Conservation (phyloP, 2,888 invertebrate species). For the Phalera bucephala region DNA sequence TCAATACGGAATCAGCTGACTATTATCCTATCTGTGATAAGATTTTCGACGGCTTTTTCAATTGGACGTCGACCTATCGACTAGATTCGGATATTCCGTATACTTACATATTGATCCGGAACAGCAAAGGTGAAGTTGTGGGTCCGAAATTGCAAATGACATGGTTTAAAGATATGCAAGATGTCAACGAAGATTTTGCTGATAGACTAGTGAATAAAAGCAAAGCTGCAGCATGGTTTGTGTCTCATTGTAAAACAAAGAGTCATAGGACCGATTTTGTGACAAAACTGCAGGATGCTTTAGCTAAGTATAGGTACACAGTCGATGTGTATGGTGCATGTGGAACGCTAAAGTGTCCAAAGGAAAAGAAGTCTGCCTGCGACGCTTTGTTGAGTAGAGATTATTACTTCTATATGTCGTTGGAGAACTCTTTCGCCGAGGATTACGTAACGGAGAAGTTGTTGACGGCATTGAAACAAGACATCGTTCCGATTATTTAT, state of each 20-base stretch:
- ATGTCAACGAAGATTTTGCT: slow-evolving; percentile 35
- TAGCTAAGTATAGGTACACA: slow-evolving; percentile 38
- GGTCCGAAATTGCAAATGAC: slow-evolving; percentile 49
- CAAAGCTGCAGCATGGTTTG: slow-evolving; percentile 73
- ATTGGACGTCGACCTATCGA: slow-evolving; percentile 71
- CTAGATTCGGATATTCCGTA: slow-evolving; percentile 65
- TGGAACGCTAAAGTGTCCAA: slow-evolving; percentile 59
- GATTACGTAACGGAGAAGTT: slow-evolving; percentile 83
- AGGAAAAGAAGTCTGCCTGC: slow-evolving; percentile 40
- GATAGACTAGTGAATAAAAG: slow-evolving; percentile 51
- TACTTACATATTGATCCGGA: slow-evolving; percentile 55
- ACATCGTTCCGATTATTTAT: slow-evolving; percentile 86
- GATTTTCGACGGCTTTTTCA: slow-evolving; percentile 63
- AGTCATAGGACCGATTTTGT: slow-evolving; percentile 51
- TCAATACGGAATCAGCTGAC: slow-evolving; percentile 67
- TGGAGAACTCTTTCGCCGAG: slow-evolving; percentile 88
- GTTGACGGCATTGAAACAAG: slow-evolving; percentile 81
- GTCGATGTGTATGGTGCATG: slow-evolving; percentile 83
- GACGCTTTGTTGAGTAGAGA: slow-evolving; percentile 67
- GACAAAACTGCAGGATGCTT: slow-evolving; percentile 39
- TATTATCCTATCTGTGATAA: slow-evolving; percentile 58
- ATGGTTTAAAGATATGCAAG: slow-evolving; percentile 33
- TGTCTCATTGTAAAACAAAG: slow-evolving; percentile 57
- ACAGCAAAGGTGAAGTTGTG: slow-evolving; percentile 45
- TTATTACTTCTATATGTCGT: slow-evolving; percentile 88